These are phyloP conservation scores for Pedetes capensis DNA, from an alignment of 2,113 vertebrate genomes.

Conservation along the genomic window DNA sequence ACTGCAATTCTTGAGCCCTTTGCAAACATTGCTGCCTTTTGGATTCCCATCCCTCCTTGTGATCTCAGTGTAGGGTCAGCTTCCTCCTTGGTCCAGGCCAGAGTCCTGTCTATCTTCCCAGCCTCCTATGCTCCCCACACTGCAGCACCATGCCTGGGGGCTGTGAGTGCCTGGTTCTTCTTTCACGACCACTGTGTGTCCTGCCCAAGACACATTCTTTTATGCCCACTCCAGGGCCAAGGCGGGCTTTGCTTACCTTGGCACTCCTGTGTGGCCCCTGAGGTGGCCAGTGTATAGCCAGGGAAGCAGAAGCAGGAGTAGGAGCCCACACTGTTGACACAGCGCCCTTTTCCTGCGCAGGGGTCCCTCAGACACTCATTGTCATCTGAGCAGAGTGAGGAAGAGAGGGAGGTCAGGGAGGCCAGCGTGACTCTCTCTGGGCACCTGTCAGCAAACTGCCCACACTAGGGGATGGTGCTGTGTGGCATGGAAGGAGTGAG, in stretches of 20 bases:
- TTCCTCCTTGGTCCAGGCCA: neutral
- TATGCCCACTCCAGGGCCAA: neutral
- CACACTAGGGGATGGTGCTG: neutral
- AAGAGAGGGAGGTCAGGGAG: neutral
- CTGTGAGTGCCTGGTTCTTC: neutral
- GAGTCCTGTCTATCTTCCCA: neutral
- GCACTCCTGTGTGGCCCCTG: slow-evolving; percentile 87
- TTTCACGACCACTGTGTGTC: neutral
- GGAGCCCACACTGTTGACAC: slow-evolving; percentile 91
- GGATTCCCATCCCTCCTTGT: neutral
- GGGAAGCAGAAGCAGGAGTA: slow-evolving; percentile 91
- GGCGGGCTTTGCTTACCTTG: slow-evolving; percentile 84
- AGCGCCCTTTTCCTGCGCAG: slow-evolving; percentile 89
- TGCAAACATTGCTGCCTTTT: neutral
- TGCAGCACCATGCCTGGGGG: neutral
- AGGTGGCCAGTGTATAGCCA: slow-evolving; percentile 87
- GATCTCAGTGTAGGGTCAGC: neutral
- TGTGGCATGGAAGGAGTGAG: neutral
- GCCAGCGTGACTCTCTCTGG: neutral
- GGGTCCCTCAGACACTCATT: slow-evolving; percentile 91
- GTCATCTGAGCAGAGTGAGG: slow-evolving; percentile 83
- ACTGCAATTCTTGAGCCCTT: neutral
- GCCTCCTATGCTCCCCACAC: neutral
- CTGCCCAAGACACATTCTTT: neutral
- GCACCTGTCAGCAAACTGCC: neutral